These are phyloP conservation scores for Tolmerus cingulatus DNA, from an alignment of 2,888 invertebrate genomes.

Conservation along the genomic window DNA sequence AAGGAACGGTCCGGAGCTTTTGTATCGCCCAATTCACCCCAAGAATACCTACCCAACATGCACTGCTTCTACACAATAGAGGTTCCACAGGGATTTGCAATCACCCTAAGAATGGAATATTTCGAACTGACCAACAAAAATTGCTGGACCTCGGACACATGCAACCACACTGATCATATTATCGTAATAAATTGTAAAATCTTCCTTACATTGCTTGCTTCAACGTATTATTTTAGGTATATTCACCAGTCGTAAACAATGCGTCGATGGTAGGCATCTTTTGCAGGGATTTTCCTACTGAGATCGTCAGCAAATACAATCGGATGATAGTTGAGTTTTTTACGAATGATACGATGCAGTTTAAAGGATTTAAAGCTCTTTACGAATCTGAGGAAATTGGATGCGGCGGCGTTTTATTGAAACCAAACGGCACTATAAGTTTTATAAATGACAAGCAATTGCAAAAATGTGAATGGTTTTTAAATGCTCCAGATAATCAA, in stretches of 20 bases:
- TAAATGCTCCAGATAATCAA: slow-evolving; percentile 69
- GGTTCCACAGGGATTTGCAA: slow-evolving; percentile 69
- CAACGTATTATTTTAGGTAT: neutral
- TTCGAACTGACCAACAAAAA: slow-evolving; percentile 66
- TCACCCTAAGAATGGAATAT: slow-evolving; percentile 73
- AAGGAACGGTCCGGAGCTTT: slow-evolving; percentile 70
- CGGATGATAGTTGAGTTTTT: neutral
- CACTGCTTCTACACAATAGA: slow-evolving; percentile 75
- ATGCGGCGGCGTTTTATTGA: slow-evolving; percentile 78
- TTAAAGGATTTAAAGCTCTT: slow-evolving; percentile 69
- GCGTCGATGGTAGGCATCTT: neutral
- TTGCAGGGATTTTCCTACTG: neutral
- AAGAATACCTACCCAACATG: slow-evolving; percentile 69
- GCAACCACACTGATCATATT: neutral
- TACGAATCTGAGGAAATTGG: slow-evolving; percentile 71
- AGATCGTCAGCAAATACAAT: neutral
- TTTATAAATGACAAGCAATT: neutral
- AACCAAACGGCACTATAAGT: slow-evolving; percentile 53
- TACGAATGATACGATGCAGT: neutral
- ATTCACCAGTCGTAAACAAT: slow-evolving; percentile 6
- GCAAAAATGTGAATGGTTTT: slow-evolving; percentile 72
- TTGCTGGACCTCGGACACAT: neutral
- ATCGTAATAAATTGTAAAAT: neutral
- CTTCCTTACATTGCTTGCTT: neutral
- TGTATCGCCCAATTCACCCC: slow-evolving; percentile 79